phyloP scores from a whole-genome alignment of 2,797 vertebrate species.

The Tenualosa thibaudeaui region DNA sequence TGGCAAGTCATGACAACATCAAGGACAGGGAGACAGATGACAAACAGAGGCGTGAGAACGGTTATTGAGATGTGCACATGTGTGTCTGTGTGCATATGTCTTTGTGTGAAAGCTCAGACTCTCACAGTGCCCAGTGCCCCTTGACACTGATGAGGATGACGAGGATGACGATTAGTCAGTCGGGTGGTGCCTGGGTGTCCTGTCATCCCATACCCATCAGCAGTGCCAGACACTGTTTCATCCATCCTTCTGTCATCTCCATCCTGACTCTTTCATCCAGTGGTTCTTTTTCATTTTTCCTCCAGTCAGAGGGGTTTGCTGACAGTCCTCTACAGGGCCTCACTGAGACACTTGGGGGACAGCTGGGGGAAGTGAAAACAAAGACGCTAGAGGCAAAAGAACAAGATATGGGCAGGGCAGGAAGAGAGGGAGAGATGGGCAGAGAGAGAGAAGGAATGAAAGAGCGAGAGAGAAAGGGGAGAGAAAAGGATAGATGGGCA shows the following conservation, averaged over 20 bases:
- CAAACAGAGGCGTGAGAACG: neutral
- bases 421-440: neutral
- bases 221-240: neutral
- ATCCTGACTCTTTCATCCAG: neutral
- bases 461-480: neutral
- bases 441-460: neutral
- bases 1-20: neutral
- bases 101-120: neutral
- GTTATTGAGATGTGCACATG: neutral
- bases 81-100: neutral
- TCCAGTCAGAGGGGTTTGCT: neutral
- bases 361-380: neutral
- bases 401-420: neutral
- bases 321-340: neutral
- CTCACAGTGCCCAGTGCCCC: neutral
- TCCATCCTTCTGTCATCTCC: neutral
- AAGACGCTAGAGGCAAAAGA: neutral
- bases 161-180: constrained; percentile 7
- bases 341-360: neutral
- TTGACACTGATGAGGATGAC: neutral
- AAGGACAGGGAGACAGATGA: neutral
- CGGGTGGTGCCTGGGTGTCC: neutral
- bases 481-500: neutral
- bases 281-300: neutral
- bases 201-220: neutral